These are phyloP conservation scores for Micrastur ruficollis DNA, from an alignment of 2,797 vertebrate species.

Conservation along the genomic window DNA sequence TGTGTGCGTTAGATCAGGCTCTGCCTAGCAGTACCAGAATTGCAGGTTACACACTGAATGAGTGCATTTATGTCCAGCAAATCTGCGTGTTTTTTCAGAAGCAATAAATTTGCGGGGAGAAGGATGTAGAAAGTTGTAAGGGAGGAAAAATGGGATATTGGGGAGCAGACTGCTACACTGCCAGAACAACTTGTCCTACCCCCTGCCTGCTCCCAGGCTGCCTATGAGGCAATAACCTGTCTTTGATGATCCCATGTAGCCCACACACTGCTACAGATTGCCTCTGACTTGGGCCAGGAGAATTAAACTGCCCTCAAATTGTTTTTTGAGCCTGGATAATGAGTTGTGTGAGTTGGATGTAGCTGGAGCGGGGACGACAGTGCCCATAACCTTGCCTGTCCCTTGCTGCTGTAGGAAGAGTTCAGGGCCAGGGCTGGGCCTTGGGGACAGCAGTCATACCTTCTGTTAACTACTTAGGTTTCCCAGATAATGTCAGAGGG, in stretches of 20 bases:
- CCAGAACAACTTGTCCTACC: background rate
- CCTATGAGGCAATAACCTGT: background rate
- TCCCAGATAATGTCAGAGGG: background rate
- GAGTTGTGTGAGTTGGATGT: background rate
- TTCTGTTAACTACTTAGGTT: background rate
- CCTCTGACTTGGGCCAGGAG: background rate
- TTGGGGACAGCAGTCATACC: background rate
- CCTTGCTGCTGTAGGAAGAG: background rate
- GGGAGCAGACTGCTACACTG: background rate
- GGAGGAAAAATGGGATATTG: background rate
- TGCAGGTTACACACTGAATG: background rate
- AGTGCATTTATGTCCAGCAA: background rate
- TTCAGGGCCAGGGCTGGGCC: background rate
- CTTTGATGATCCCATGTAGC: background rate
- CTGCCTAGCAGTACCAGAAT: background rate
- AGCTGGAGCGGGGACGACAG: background rate
- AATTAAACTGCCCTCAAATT: background rate
- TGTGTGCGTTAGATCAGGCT: fast-evolving
- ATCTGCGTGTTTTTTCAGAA: background rate
- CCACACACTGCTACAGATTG: background rate
- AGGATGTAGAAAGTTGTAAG: background rate
- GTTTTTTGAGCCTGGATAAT: background rate
- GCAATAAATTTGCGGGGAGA: fast-evolving
- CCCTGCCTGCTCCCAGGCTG: background rate
- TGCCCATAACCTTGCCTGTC: background rate